Base-by-base conservation (phyloP, 2,797 vertebrate species). In the Enteromius paludinosus region DNA sequence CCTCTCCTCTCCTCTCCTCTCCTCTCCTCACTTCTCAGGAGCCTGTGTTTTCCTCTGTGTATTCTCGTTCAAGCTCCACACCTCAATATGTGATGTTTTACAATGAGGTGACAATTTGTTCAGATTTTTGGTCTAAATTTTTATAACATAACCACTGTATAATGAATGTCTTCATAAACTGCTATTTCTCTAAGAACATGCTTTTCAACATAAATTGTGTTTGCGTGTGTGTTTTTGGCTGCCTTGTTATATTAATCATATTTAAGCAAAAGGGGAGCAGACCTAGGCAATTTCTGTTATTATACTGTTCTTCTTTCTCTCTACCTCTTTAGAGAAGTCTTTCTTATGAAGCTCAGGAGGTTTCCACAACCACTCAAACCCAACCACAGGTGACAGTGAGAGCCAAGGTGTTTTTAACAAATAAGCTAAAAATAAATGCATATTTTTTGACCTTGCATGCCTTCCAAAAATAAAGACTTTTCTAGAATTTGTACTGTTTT, bases 11-110 rank as follows among this genome's bases (percentile, higher is more conserved):
- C 3, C 43, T 56, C 11, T 45, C 4, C 18, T 41, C 41, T 45
- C n/a, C 49, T 76, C 59, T 66, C 35, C 41, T 70, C 49, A 75
- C 30, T 33, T 43, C 43, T 73, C 49, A 96, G 95, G 94, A 91
- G n/a, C 93, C 95, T n/a, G 92, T 96, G 85, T 95, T 93, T 91
- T 94, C 95, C 86, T 93, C 94, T 87, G 91, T 96, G 83, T 96
- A 89, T 92, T 90, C 83, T 66, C 83, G 45, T 41, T 43, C 92
- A 92, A 89, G 88, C 91, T 85, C 69, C 76, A 86, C 91, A 14
- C 87, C 90, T 86, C 94, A 94, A 75, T 95, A 94, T 92, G 88
- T 94, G 90, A 92, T 95, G 92, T 94, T 89, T 93, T 95, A 93
- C 90, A 95, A 95, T 79, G 92, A 95, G 95, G 95, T 95, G 93